These are phyloP conservation scores for Gambusia holbrooki DNA, from an alignment of 2,113 vertebrate genomes.

Conservation along the genomic window DNA sequence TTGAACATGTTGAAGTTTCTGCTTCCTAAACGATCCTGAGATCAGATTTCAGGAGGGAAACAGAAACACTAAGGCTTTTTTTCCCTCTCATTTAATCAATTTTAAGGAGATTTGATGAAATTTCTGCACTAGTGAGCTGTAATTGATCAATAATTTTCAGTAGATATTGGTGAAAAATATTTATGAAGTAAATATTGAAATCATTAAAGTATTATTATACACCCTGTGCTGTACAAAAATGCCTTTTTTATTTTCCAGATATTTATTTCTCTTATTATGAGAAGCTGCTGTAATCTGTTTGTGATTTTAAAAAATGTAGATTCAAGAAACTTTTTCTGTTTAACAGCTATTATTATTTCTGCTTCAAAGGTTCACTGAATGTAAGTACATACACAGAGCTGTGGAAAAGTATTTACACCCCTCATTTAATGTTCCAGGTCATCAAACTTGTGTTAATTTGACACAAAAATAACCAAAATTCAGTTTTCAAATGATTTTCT, in stretches of 20 bases:
- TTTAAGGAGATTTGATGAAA: too few relatives aligned
- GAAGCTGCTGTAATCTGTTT: conserved; percentile 44
- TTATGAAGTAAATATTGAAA: neutral
- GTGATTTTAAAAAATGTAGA: neutral
- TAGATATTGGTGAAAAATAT: neutral
- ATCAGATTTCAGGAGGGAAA: too few relatives aligned
- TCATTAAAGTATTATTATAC: neutral
- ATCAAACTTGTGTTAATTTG: too few relatives aligned
- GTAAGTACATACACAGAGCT: neutral
- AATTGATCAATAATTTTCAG: neutral
- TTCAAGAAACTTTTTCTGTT: neutral
- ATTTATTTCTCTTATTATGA: conserved; percentile 53
- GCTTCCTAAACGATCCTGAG: neutral
- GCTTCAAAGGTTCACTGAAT: neutral
- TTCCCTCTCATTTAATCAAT: too few relatives aligned
- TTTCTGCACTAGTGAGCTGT: neutral
- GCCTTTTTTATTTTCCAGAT: conserved; percentile 26
- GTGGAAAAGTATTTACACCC: neutral
- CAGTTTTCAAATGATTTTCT: too few relatives aligned
- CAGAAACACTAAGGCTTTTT: too few relatives aligned
- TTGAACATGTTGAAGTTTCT: neutral
- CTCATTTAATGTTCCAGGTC: too few relatives aligned
- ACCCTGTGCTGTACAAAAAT: conserved; percentile 27
- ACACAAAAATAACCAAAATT: too few relatives aligned
- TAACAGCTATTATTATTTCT: neutral